Evolutionary conservation across 1,140 invertebrate genomes (phyloP), one percentile per base, ranked within the genome.

Genomic region (Brachionus rubens): DNA sequence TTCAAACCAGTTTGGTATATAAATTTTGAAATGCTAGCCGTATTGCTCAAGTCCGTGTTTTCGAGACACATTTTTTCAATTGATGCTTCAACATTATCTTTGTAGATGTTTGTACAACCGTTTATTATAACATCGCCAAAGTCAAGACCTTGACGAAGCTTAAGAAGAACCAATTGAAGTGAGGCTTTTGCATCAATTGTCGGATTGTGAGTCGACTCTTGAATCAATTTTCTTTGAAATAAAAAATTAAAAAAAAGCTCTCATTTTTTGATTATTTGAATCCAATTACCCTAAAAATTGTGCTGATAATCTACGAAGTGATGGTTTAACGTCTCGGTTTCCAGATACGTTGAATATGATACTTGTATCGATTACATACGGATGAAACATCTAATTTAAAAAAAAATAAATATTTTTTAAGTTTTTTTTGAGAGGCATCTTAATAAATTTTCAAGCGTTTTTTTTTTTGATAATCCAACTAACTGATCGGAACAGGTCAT

Each of bases 201-300:
- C 40, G 72, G 72, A 47, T 59, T 62, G 33, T 76, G 72, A 43
- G 36, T 26, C 19, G 40, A 43, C 43, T 76, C 72, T 62, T 76
- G 72, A 10, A 76, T 76, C n/a, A 76, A 10, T 76, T 76, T 76
- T 43, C 72, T 76, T n/a, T n/a, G n/a, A 62, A 56, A 26, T 16
- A 65, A 28, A 65, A 56, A 10, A 12, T 10, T 9, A 19, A 56
- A 12, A 56, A 56, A 56, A 46, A 46, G 2, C 3, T 46, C n/a
- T n/a, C n/a, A n/a, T n/a, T n/a, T n/a, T n/a, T n/a, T n/a, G n/a
- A n/a, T n/a, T n/a, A n/a, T n/a, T n/a, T n/a, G n/a, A n/a, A n/a
- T n/a, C n/a, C n/a, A 2, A 4, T 40, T 56, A 76, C 72, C 72
- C 72, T 26, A 76, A 47, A 76, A 76, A 76, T 47, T 76, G 48